A percentile compares a stretch with the other conserved stretches of the same genome.
phyloP scores from a whole-genome alignment of 1,140 invertebrate species.

The Procambarus virginalis region DNA sequence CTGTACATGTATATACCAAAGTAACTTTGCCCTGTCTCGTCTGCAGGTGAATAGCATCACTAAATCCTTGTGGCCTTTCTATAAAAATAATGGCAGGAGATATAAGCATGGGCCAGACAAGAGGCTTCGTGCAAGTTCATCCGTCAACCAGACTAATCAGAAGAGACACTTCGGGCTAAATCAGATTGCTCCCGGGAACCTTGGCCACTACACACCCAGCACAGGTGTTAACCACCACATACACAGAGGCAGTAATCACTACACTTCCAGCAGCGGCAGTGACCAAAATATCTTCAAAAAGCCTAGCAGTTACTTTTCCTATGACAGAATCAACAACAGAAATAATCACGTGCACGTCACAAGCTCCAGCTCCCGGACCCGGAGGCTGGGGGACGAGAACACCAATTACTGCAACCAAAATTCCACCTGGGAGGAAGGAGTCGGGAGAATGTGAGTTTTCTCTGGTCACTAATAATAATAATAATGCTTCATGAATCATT shows the following conservation, averaged over 20 bases:
- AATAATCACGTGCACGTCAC: neutral
- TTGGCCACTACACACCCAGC: too few species aligned
- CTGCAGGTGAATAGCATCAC: constrained; percentile 32
- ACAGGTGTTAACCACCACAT: too few species aligned
- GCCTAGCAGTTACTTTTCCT: neutral
- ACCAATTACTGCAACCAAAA: constrained; percentile 16
- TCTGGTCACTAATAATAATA: neutral
- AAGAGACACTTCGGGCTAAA: neutral
- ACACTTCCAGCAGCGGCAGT: neutral
- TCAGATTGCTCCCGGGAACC: neutral
- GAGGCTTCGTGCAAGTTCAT: neutral
- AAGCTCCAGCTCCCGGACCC: neutral
- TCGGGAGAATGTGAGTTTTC: constrained; percentile 21
- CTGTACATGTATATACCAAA: neutral
- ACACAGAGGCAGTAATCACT: neutral
- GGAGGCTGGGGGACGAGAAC: neutral
- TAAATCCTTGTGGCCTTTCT: constrained; percentile 54
- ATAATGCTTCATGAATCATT: too few species aligned
- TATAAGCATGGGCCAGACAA: constrained; percentile 31
- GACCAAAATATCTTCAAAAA: neutral
- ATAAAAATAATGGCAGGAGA: constrained; percentile 38
- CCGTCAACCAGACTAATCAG: neutral
- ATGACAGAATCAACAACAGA: constrained; percentile 1
- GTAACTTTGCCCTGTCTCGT: neutral
- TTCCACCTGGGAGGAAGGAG: constrained; percentile 28